phyloP scores from a whole-genome alignment of 2,888 invertebrate genomes.

The Mythimna impura region DNA sequence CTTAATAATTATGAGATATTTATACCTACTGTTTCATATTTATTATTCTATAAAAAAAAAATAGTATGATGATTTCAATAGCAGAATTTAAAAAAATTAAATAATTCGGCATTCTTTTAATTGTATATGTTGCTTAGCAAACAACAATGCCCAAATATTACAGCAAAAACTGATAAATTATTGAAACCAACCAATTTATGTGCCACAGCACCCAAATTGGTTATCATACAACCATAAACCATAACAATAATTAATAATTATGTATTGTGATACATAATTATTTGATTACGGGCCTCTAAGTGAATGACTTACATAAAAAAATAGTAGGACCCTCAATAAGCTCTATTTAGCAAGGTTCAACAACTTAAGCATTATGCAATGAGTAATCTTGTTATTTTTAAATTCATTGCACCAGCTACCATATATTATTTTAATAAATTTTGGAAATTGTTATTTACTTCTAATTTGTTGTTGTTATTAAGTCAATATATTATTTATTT shows the following conservation, averaged over 20 bases:
- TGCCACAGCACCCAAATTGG: neutral
- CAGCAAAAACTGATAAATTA: neutral
- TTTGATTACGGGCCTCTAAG: neutral
- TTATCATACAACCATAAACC: no score
- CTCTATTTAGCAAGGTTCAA: no score
- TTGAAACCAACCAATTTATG: neutral
- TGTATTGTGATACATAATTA: neutral
- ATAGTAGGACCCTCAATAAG: neutral
- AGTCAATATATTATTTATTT: constrained; percentile 57
- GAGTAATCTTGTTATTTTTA: neutral
- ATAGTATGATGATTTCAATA: constrained; percentile 23
- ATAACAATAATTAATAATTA: no score
- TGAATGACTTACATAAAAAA: neutral
- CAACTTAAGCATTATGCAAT: neutral
- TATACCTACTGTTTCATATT: constrained; percentile 2
- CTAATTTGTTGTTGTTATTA: constrained; percentile 58
- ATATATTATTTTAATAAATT: constrained; percentile 26
- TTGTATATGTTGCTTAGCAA: neutral
- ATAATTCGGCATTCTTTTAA: neutral
- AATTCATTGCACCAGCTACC: constrained; percentile 9
- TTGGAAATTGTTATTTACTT: constrained; percentile 46
- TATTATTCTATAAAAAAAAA: neutral
- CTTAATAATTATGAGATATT: neutral
- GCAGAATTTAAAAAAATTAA: neutral
- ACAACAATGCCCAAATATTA: neutral